These are phyloP conservation scores for Ctenomys sociabilis DNA, from an alignment of 2,113 vertebrate genomes.

Conservation along the genomic window DNA sequence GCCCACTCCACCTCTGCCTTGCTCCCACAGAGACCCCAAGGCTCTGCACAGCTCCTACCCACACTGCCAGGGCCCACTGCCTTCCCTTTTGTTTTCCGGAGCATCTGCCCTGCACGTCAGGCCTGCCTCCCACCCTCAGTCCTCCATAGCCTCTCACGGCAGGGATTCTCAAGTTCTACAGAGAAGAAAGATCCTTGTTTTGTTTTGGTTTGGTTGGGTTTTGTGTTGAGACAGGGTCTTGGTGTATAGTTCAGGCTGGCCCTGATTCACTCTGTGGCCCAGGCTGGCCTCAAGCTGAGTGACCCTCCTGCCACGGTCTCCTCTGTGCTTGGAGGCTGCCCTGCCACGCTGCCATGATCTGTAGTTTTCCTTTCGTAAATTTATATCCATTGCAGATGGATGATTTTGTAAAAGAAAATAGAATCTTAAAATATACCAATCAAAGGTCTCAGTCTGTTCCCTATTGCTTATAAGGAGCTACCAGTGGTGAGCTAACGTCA, in stretches of 20 bases:
- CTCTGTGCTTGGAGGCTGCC: too few species aligned
- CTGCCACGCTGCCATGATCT: too few species aligned
- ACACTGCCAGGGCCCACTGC: too few species aligned
- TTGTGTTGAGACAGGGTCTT: too few species aligned
- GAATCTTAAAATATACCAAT: not conserved
- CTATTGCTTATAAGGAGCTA: not conserved
- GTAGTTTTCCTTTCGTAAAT: not conserved
- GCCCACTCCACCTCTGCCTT: not conserved
- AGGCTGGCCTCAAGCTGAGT: too few species aligned
- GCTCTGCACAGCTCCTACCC: too few species aligned
- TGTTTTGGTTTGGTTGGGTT: too few species aligned
- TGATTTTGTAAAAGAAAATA: conserved; percentile 35
- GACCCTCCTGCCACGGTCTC: too few species aligned
- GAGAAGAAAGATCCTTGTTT: too few species aligned
- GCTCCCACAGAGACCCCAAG: too few species aligned
- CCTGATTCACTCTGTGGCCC: too few species aligned
- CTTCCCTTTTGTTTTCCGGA: not conserved
- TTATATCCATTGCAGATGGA: not conserved
- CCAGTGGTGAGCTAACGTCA: not conserved
- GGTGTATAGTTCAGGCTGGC: too few species aligned
- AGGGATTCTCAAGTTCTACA: not conserved
- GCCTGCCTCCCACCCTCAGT: not conserved
- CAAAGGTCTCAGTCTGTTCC: not conserved
- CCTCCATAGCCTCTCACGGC: not conserved
- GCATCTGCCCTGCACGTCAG: not conserved